Conservation (phyloP, 2,113 vertebrate species). For the Eulacestoma nigropectus region DNA sequence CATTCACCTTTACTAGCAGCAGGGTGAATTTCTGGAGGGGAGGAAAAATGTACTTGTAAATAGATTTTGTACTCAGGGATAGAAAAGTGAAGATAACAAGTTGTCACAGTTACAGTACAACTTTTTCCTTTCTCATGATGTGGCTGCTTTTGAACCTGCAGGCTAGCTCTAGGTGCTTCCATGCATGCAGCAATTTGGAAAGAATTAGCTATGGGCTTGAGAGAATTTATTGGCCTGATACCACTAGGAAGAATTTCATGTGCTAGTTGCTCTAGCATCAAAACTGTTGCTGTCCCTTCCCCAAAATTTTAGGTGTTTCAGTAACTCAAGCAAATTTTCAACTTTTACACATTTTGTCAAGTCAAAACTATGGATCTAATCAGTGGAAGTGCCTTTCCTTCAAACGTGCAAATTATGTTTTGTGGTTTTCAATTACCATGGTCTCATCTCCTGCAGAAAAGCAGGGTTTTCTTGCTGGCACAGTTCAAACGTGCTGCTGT, state of each 20-base stretch:
- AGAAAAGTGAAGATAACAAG: not conserved
- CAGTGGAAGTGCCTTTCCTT: not conserved
- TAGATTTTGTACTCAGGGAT: not conserved
- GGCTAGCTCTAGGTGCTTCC: not conserved
- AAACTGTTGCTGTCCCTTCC: not conserved
- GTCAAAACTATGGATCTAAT: not conserved
- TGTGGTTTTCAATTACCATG: not conserved
- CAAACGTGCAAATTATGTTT: fast-evolving
- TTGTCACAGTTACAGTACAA: not conserved
- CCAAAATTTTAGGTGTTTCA: not conserved
- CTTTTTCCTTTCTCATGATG: not conserved
- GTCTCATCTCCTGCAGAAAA: not conserved
- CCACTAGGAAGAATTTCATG: not conserved
- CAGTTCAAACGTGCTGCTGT: not conserved
- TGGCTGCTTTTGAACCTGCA: not conserved
- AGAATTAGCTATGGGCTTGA: not conserved
- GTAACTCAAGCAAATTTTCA: not conserved
- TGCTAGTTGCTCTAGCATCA: not conserved
- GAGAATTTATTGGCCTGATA: not conserved
- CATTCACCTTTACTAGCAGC: not conserved
- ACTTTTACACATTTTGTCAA: not conserved
- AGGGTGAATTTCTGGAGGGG: not conserved
- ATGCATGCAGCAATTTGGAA: not conserved
- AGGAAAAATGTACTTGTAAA: not conserved
- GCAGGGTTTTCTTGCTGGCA: fast-evolving